A percentile compares a stretch with the other conserved stretches of the same genome.
phyloP scores from a whole-genome alignment of 2,113 vertebrate genomes.

The Pseudopipra pipra region DNA sequence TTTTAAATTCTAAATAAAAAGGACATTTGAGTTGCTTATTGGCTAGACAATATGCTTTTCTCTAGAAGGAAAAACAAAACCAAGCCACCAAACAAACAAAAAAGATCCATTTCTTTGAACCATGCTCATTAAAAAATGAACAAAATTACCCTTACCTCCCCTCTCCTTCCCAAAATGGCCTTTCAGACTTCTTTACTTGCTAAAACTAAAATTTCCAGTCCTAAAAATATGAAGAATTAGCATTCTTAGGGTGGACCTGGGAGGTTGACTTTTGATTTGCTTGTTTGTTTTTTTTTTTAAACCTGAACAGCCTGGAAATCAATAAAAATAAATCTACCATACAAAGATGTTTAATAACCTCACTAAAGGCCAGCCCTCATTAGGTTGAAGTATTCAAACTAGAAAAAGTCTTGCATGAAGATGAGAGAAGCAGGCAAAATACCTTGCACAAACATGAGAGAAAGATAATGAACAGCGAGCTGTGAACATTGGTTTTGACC shows the following conservation, averaged over 20 bases:
- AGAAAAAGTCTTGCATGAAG: neutral
- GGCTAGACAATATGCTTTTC: neutral
- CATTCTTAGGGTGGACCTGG: neutral
- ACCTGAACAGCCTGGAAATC: neutral
- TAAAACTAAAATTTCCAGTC: neutral
- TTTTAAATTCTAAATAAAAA: neutral
- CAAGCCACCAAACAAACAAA: neutral
- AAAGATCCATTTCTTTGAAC: neutral
- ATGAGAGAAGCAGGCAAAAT: neutral
- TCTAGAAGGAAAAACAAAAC: neutral
- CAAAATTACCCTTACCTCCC: neutral
- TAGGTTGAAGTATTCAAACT: neutral
- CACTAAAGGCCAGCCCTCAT: neutral
- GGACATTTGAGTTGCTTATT: neutral
- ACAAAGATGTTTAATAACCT: neutral
- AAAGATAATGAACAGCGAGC: neutral
- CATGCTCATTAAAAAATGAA: neutral
- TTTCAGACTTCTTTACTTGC: neutral
- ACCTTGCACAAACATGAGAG: neutral
- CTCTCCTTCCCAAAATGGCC: fast-evolving
- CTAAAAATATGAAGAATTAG: neutral
- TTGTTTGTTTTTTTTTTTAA: neutral
- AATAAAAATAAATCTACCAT: neutral
- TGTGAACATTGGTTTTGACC: neutral
- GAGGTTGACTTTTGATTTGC: neutral